Evolutionary conservation across 2,113 vertebrate species (phyloP), one percentile per base, ranked within the genome.

Genomic region (Aplodontia rufa): DNA sequence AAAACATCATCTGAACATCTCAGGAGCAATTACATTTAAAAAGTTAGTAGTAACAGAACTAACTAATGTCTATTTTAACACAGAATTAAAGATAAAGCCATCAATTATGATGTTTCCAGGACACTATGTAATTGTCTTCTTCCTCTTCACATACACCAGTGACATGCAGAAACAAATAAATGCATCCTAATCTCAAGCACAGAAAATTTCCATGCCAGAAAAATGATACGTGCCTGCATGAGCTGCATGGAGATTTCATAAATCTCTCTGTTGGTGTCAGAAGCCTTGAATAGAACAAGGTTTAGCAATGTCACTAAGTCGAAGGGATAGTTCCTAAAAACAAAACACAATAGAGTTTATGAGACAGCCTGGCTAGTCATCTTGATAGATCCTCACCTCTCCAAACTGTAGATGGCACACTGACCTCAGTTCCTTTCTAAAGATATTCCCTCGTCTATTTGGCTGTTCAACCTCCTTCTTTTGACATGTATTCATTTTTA

Each of bases 181-280:
- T 3, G 13, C 58, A 22, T 78, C 66, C 37, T 60, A 28, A n/a
- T 28, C 79, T 85, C 64, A 32, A 49, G 68, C 60, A 89, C 7
- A 37, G 51, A 37, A 22, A 37, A 62, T 83, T 76, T 58, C 60
- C 64, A 9, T 0, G 42, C 22, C 72, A 40, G 30, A 28, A 86
- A 60, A 88, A 28, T 69, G 95, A 95, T 98, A 98, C 97, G 0
- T 98, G 99, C 99, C 99, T 99, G 99, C 99, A 99, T 99, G 91
- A 99, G 99, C 98, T 99, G 99, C 99, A 99, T 99, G 95, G 99
- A 99, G 97, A 99, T 99, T 98, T 99, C 99, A 97, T 99, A 99
- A 92, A 99, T 99, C 97, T 99, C 99, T 96, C 99, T 98, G 98
- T 99, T 99, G 97, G 99, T 99, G 97, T 99, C 99, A 94, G 99